These are phyloP conservation scores for Apamea crenata DNA, from an alignment of 2,888 invertebrate species.

Conservation along the genomic window DNA sequence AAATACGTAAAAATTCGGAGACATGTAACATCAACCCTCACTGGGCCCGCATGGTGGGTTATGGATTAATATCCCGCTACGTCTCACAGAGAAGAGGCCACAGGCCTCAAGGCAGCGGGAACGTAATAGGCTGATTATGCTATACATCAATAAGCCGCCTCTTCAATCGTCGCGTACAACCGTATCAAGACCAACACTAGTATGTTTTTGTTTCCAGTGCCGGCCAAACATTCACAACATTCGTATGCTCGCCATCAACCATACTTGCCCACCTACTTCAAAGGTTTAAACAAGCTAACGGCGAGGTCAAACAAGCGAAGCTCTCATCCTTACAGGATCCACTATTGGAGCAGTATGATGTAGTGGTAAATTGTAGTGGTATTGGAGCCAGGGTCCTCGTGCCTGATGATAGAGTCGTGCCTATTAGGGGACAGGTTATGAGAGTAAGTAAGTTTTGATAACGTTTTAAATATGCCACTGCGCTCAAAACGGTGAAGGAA, in stretches of 20 bases:
- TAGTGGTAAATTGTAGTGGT: slow-evolving; percentile 95
- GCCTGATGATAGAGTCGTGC: slow-evolving; percentile 90
- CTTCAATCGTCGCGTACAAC: not conserved
- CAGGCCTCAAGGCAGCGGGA: not conserved
- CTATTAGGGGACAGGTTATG: slow-evolving; percentile 94
- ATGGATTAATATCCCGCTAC: not conserved
- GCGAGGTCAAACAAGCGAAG: slow-evolving; percentile 85
- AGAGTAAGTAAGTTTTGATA: slow-evolving; percentile 85
- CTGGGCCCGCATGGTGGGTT: not conserved
- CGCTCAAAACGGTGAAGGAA: not conserved
- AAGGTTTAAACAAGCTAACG: slow-evolving; percentile 91
- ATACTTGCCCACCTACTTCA: slow-evolving; percentile 92
- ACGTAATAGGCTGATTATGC: not conserved
- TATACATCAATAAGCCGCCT: not conserved
- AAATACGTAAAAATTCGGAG: not conserved
- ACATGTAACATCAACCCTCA: not conserved
- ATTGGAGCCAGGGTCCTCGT: slow-evolving; percentile 92
- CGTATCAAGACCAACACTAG: not conserved
- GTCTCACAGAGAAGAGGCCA: not conserved
- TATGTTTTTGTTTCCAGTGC: slow-evolving; percentile 79
- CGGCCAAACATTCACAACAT: slow-evolving; percentile 92
- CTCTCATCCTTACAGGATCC: slow-evolving; percentile 79
- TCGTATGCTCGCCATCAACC: slow-evolving; percentile 92
- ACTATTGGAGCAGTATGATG: slow-evolving; percentile 89
- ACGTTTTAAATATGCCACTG: not conserved